phyloP scores from a whole-genome alignment of 2,797 vertebrate species.

The Tokudaia tokunoshimensis region DNA sequence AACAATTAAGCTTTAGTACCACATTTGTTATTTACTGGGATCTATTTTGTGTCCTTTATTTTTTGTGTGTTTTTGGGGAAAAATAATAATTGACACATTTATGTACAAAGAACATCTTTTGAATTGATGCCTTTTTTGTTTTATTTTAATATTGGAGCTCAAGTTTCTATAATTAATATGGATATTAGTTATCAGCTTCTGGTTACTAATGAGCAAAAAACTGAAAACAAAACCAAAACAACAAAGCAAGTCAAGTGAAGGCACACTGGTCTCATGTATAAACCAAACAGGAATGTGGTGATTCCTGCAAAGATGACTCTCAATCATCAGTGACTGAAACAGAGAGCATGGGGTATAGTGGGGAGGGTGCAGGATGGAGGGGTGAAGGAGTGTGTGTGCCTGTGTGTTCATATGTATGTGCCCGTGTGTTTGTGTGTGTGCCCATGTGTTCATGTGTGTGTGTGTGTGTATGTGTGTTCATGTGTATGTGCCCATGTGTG shows the following conservation, averaged over 20 bases:
- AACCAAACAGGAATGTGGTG: neutral
- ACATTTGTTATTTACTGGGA: neutral
- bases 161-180: slow-evolving; percentile 3
- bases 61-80: neutral
- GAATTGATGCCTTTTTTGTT: neutral
- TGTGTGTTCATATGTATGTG: neutral
- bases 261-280: neutral
- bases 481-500: neutral
- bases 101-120: neutral
- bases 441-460: neutral
- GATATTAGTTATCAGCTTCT: neutral
- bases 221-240: neutral
- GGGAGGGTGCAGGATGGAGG: rapidly evolving
- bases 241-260: neutral
- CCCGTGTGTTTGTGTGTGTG: neutral
- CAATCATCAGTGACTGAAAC: neutral
- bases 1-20: slow-evolving; percentile 26
- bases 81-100: neutral
- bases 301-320: neutral
- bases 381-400: neutral
- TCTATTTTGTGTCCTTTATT: neutral
- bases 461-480: neutral
- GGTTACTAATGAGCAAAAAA: neutral
- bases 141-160: slow-evolving; percentile 53
- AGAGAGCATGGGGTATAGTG: neutral